These are phyloP conservation scores for Furcula furcula DNA, from an alignment of 2,888 invertebrate genomes.

Conservation along the genomic window DNA sequence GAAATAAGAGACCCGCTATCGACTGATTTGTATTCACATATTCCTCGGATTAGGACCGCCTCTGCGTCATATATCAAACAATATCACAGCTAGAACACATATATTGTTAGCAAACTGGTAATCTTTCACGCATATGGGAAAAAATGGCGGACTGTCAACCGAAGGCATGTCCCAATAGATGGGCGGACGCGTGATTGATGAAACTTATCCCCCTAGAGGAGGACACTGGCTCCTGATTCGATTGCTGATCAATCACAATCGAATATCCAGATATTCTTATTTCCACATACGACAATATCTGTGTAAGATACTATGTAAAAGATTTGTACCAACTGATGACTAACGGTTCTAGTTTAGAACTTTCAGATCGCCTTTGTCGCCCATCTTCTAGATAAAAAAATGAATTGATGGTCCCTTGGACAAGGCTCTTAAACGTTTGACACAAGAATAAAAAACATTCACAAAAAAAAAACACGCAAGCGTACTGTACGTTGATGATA, in stretches of 20 bases:
- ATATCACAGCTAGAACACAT: not conserved
- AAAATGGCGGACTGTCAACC: conserved; percentile 42
- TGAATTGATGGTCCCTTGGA: too few relatives aligned
- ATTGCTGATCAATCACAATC: conserved; percentile 56
- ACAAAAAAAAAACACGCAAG: too few relatives aligned
- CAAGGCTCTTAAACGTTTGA: too few relatives aligned
- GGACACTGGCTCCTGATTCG: conserved; percentile 23
- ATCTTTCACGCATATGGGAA: conserved; percentile 25
- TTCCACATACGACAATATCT: conserved; percentile 2
- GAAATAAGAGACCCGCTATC: too few relatives aligned
- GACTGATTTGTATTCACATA: too few relatives aligned
- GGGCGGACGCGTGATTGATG: conserved; percentile 52
- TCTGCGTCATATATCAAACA: not conserved
- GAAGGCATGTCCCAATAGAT: conserved; percentile 37
- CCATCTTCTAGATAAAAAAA: too few relatives aligned
- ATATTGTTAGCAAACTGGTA: conserved; percentile 4
- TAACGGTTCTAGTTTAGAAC: too few relatives aligned
- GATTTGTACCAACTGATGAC: too few relatives aligned
- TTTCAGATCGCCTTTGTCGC: too few relatives aligned
- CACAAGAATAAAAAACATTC: too few relatives aligned
- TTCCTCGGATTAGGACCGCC: not conserved
- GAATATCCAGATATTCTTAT: conserved; percentile 29
- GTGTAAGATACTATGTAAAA: too few relatives aligned
- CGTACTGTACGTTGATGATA: too few relatives aligned
- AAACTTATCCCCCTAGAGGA: conserved; percentile 32